phyloP scores from a whole-genome alignment of 2,888 invertebrate species.

The Bugula neritina region DNA sequence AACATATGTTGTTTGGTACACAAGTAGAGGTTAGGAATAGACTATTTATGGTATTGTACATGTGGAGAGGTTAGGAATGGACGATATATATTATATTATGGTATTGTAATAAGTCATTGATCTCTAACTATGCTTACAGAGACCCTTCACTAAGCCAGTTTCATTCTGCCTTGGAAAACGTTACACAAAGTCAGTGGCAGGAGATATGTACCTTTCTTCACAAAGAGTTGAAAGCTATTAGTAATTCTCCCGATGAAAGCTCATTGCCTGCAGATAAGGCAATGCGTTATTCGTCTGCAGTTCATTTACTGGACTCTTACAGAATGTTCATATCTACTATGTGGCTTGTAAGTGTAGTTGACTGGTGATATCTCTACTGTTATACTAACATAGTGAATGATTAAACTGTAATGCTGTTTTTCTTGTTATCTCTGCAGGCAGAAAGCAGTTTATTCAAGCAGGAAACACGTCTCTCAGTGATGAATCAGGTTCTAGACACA shows the following conservation, averaged over 20 bases:
- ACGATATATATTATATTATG: too few relatives aligned
- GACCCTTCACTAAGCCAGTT: not conserved
- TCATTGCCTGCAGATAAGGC: not conserved
- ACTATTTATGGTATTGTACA: too few relatives aligned
- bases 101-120: too few relatives aligned
- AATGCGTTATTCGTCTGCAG: not conserved
- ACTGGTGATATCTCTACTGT: not conserved
- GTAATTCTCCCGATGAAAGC: not conserved
- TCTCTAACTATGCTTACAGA: too few relatives aligned
- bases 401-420: not conserved
- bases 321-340: conserved; percentile 9
- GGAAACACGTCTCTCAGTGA: conserved; percentile 1
- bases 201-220: conserved; percentile 1
- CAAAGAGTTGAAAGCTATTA: not conserved
- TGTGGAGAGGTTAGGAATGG: too few relatives aligned
- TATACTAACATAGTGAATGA: not conserved
- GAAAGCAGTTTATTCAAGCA: not conserved
- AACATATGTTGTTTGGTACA: too few relatives aligned
- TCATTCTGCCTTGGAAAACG: not conserved
- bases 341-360: not conserved
- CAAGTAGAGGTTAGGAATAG: too few relatives aligned
- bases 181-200: not conserved
- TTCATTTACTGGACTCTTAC: conserved; percentile 20
- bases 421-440: not conserved
- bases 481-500: conserved; percentile 8